These are phyloP conservation scores for Ruditapes philippinarum DNA, from an alignment of 1,140 invertebrate species.

Conservation along the genomic window DNA sequence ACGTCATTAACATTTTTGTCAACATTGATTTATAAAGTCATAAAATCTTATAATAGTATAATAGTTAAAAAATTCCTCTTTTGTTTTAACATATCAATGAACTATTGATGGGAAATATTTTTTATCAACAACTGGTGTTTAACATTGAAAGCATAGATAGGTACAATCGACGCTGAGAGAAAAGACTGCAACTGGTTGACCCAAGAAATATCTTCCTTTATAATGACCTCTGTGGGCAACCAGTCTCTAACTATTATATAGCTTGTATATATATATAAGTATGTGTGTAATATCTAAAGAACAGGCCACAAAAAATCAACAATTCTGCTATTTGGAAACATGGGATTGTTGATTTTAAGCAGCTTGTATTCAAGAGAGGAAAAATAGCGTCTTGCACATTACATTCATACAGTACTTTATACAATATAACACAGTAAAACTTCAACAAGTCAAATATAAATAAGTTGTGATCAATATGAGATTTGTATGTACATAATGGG, in stretches of 20 bases:
- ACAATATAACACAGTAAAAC: not conserved
- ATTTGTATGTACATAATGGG: slow-evolving; percentile 26
- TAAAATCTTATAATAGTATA: too few species aligned
- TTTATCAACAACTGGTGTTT: slow-evolving; percentile 3
- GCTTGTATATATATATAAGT: not conserved
- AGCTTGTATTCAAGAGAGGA: not conserved
- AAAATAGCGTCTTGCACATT: not conserved
- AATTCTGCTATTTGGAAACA: not conserved
- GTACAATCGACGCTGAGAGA: not conserved
- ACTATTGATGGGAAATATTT: too few species aligned
- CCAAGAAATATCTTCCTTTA: slow-evolving; percentile 3
- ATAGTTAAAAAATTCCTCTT: too few species aligned
- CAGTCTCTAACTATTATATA: not conserved
- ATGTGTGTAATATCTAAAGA: too few species aligned
- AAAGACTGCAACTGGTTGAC: not conserved
- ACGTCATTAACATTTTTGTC: too few species aligned
- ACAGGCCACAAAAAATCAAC: not conserved
- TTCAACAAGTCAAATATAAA: slow-evolving; percentile 43
- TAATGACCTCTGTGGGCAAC: not conserved
- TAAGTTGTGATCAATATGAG: slow-evolving; percentile 15
- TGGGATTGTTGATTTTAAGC: not conserved
- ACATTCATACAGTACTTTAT: too few species aligned
- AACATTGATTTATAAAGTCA: too few species aligned
- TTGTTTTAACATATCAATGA: too few species aligned
- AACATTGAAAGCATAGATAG: not conserved